A percentile compares a stretch with the other conserved stretches of the same genome.
These are phyloP conservation scores for Chloroceryle inda DNA, from an alignment of 2,797 vertebrate species.

Conservation along the genomic window DNA sequence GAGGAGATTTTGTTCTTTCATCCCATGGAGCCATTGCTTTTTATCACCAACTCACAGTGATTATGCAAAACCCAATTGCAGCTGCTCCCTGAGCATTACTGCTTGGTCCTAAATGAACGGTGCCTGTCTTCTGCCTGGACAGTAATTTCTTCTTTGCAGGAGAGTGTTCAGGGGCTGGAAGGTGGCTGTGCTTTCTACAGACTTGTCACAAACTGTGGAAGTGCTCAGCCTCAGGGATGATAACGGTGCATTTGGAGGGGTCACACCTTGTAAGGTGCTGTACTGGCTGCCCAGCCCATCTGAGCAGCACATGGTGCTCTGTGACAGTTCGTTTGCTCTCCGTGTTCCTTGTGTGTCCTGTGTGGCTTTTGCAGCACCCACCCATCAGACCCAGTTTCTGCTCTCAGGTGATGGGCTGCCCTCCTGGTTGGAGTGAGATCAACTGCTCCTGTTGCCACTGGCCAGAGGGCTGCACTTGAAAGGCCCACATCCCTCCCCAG, in stretches of 20 bases:
- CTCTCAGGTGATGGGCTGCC: background rate
- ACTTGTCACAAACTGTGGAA: background rate
- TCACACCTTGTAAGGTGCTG: background rate
- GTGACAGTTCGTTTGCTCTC: background rate
- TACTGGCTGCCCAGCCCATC: background rate
- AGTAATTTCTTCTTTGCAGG: conserved; percentile 56
- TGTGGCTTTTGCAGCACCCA: background rate
- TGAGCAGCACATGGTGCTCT: background rate
- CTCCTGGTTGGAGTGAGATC: background rate
- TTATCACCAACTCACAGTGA: background rate
- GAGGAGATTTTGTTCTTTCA: background rate
- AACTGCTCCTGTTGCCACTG: background rate
- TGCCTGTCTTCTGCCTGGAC: conserved; percentile 27
- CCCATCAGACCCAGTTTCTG: background rate
- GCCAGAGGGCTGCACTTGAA: background rate
- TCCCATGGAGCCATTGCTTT: background rate
- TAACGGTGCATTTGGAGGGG: background rate
- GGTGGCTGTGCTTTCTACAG: background rate
- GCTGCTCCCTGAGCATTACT: background rate
- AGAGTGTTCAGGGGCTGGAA: background rate
- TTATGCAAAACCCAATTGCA: conserved; percentile 9
- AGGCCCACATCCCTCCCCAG: background rate
- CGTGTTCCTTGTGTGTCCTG: background rate
- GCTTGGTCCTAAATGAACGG: background rate
- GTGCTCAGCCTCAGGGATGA: background rate